Conservation (phyloP, 2,113 vertebrate species). For the Kryptolebias marmoratus region DNA sequence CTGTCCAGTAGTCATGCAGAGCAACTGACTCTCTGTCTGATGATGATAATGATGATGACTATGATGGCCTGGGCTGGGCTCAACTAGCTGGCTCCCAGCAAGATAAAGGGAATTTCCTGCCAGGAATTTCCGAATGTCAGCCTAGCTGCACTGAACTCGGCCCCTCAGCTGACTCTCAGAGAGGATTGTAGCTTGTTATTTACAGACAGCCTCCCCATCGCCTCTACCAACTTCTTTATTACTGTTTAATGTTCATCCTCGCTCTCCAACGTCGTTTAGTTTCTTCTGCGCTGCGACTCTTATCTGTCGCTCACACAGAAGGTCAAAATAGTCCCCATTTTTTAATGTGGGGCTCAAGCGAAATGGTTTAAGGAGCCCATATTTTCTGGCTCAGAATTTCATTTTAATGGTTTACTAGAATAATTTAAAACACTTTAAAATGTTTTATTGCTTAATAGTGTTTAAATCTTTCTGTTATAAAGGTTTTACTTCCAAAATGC, state of each 20-base stretch:
- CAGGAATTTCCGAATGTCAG: slow-evolving; percentile 67
- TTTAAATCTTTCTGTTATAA: too few relatives aligned
- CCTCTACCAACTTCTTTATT: slow-evolving; percentile 23
- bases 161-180: slow-evolving; percentile 47
- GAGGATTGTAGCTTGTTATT: slow-evolving; percentile 41
- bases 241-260: slow-evolving; percentile 23
- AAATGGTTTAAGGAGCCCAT: too few relatives aligned
- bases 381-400: too few relatives aligned
- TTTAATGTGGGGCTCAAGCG: too few relatives aligned
- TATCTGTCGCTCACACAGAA: too few relatives aligned
- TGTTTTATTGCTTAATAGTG: too few relatives aligned
- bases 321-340: too few relatives aligned
- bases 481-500: too few relatives aligned
- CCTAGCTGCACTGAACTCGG: slow-evolving; percentile 44
- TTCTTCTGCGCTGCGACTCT: slow-evolving; percentile 10
- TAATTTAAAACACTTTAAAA: too few relatives aligned
- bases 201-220: slow-evolving; percentile 16
- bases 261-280: neutral
- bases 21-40: slow-evolving; percentile 54
- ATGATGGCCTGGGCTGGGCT: slow-evolving; percentile 52
- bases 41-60: slow-evolving; percentile 68
- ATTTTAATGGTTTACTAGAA: too few relatives aligned
- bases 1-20: slow-evolving; percentile 29
- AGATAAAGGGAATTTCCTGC: slow-evolving; percentile 70
- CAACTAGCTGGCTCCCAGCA: slow-evolving; percentile 31